Evolutionary conservation across 1,140 invertebrate genomes (phyloP), one percentile per base, ranked within the genome.

Genomic region (Gerris buenoi): DNA sequence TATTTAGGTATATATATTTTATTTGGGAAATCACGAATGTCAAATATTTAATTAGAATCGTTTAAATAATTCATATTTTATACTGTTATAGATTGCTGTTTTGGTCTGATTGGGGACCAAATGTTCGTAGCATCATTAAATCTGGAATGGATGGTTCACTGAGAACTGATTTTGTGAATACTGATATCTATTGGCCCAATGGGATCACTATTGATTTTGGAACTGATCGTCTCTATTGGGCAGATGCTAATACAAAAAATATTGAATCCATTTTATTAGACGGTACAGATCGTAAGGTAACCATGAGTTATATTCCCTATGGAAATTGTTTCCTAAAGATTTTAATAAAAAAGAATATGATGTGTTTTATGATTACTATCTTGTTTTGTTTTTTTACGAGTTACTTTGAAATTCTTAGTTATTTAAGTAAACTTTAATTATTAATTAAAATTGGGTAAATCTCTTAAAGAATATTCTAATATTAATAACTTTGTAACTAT

Each of bases 131-230:
- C 69, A 93, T 96, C 68, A 86, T 85, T 67, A 76, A 81, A n/a
- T 84, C 90, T 10, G 82, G 84, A 18, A 92, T 97, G 91, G 93
- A 97, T 76, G 94, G 94, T 0, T 81, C 81, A 1, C 77, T 84
- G 61, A 78, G 81, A 18, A 76, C 76, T 65, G 69, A 81, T 0
- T 79, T 80, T 0, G 75, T 78, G 1, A 74, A 84, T 0, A 81
- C 84, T 22, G 79, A 88, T 70, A 82, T 81, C 1, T 83, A 84
- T 56, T 95, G 90, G 88, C 93, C 95, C 0, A 95, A 92, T 75
- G 92, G 92, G 1, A 77, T 98, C 10, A 84, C 91, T 1, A 79
- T 98, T 61, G 96, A 98, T 76, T 86, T 87, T 73, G 85, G 89
- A 22, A 91, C 88, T 68, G 79, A 86, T 23, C 80, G 90, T 62